phyloP scores from a whole-genome alignment of 2,113 vertebrate species.

The Cyphomyrus discorhynchus region DNA sequence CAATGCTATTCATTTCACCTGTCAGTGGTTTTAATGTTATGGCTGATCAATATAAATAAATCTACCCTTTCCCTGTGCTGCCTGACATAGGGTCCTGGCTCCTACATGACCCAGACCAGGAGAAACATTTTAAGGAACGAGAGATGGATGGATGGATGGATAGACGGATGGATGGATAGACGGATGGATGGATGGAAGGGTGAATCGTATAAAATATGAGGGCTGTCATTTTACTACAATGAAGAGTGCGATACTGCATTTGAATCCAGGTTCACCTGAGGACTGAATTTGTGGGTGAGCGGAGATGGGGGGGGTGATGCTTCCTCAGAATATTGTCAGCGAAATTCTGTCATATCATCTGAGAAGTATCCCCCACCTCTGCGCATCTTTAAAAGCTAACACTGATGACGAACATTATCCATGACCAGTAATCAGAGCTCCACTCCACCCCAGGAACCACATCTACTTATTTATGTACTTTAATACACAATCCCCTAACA shows the following conservation, averaged over 20 bases:
- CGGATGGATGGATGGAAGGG: neutral
- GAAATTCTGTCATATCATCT: slow-evolving; percentile 19
- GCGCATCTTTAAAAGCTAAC: neutral
- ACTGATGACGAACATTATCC: slow-evolving; percentile 10
- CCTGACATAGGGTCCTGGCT: neutral
- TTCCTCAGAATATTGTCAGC: neutral
- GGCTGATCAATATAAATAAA: neutral
- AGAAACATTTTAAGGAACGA: neutral
- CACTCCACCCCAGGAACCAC: neutral
- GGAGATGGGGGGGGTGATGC: neutral
- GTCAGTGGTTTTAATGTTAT: neutral
- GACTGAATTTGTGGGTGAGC: neutral
- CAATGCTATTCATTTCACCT: neutral
- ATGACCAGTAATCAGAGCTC: neutral
- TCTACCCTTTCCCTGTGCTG: neutral
- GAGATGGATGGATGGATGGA: neutral
- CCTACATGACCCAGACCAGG: too few species aligned
- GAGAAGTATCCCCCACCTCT: neutral
- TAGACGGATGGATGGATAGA: neutral
- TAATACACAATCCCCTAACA: neutral
- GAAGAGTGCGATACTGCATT: neutral
- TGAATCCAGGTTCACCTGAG: neutral
- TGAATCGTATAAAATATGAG: neutral
- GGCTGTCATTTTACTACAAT: neutral
- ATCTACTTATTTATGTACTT: neutral